Percentiles rank a stretch among this genome's conserved stretches.
phyloP scores from a whole-genome alignment of 37 sponge, comb jelly and placozoan genomes.

The Bolinopsis microptera region DNA sequence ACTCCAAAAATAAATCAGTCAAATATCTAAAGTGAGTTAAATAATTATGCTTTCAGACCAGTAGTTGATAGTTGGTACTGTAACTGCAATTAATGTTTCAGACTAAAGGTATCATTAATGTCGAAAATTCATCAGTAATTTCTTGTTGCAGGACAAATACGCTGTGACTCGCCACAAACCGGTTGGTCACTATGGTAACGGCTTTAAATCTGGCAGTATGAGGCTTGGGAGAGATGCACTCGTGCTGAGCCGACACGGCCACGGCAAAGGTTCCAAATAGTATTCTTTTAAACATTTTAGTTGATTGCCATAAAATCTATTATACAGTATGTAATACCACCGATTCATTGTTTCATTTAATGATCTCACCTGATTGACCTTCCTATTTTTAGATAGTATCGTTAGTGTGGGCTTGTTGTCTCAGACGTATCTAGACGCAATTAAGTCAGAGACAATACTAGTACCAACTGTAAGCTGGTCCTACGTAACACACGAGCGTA shows the following conservation, averaged over 20 bases:
- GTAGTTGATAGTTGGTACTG: too few relatives aligned
- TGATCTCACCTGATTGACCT: too few relatives aligned
- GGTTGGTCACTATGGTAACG: slow-evolving; percentile 68
- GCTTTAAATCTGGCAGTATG: slow-evolving; percentile 68
- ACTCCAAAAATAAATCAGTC: neutral
- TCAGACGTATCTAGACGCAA: slow-evolving; percentile 50
- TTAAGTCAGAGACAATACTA: slow-evolving; percentile 63
- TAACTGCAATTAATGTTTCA: too few relatives aligned
- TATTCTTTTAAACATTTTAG: too few relatives aligned
- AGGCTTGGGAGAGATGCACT: slow-evolving; percentile 67
- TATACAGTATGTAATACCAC: too few relatives aligned
- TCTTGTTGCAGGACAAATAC: slow-evolving; percentile 32
- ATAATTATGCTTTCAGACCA: too few relatives aligned
- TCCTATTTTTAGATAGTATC: neutral
- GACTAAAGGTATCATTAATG: too few relatives aligned
- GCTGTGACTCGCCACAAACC: slow-evolving; percentile 54
- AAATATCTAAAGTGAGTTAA: neutral
- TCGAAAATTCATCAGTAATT: too few relatives aligned
- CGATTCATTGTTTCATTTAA: too few relatives aligned
- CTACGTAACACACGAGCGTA: neutral
- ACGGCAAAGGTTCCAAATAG: slow-evolving; percentile 48
- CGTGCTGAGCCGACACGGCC: slow-evolving; percentile 14
- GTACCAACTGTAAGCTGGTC: slow-evolving; percentile 65
- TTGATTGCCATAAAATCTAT: too few relatives aligned
- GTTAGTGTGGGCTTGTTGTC: slow-evolving; percentile 56